Conservation (phyloP, 2,797 vertebrate species). For the Ambastaia sidthimunki region DNA sequence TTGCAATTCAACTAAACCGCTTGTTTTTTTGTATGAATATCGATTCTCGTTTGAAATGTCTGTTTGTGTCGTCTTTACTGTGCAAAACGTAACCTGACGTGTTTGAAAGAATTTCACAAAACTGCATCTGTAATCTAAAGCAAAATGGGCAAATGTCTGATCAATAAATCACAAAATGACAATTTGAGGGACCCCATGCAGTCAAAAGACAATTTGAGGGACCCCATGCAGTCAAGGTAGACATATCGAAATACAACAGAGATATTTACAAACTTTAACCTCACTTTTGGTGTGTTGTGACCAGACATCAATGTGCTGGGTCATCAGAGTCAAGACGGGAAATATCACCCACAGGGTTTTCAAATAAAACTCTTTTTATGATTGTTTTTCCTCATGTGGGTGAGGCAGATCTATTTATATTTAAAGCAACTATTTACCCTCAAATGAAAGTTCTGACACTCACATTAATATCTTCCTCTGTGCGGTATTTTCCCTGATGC, state of each 20-base stretch:
- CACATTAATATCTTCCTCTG: no score
- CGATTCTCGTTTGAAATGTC: not conserved
- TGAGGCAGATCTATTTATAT: not conserved
- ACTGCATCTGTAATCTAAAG: not conserved
- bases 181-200: not conserved
- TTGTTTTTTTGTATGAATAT: conserved; percentile 22
- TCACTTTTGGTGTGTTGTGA: not conserved
- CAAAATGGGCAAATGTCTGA: not conserved
- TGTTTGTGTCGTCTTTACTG: not conserved
- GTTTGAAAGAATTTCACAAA: not conserved
- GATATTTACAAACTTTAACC: conserved; percentile 1
- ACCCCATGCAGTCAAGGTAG: not conserved
- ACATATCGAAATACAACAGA: not conserved
- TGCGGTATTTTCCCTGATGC: no score
- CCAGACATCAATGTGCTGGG: not conserved
- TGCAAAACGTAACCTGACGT: not conserved
- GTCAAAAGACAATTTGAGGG: not conserved
- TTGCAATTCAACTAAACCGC: not conserved
- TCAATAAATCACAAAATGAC: conserved; percentile 6
- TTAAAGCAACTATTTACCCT: no score
- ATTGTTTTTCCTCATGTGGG: not conserved
- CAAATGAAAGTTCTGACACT: no score
- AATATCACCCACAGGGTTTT: not conserved
- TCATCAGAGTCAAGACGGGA: conserved; percentile 2
- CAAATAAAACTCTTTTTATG: not conserved